These are phyloP conservation scores for Uria aalge DNA, from an alignment of 2,113 vertebrate species.

Conservation along the genomic window DNA sequence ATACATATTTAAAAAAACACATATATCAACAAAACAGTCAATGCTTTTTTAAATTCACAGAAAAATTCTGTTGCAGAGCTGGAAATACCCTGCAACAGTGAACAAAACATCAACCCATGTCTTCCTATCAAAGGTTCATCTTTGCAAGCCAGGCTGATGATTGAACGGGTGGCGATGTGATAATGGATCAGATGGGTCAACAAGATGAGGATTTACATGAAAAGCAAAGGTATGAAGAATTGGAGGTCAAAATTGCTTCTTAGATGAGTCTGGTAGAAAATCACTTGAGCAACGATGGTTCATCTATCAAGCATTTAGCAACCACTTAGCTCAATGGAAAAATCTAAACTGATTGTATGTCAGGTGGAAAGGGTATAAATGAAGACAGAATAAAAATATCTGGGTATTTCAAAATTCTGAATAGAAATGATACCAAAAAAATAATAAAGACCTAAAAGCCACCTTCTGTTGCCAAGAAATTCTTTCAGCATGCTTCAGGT, in stretches of 20 bases:
- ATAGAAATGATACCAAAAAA: neutral
- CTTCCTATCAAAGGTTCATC: neutral
- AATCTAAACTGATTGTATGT: neutral
- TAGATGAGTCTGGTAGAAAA: neutral
- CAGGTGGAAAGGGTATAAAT: neutral
- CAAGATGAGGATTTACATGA: neutral
- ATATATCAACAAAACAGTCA: neutral
- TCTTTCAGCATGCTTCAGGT: neutral
- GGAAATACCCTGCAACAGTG: neutral
- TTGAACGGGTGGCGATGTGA: neutral
- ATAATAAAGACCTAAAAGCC: neutral
- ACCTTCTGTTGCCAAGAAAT: neutral
- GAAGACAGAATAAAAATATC: neutral
- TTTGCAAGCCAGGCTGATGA: neutral
- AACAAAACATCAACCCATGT: neutral
- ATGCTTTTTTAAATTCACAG: neutral
- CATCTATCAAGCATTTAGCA: constrained; percentile 15
- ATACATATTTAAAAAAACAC: neutral
- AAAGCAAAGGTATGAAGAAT: neutral
- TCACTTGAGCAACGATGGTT: neutral
- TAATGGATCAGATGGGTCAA: neutral
- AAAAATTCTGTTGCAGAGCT: neutral
- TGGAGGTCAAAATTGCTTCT: neutral
- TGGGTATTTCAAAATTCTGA: neutral
- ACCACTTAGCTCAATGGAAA: neutral